Base-by-base conservation (phyloP, 2,113 vertebrate species). In the Platichthys stellatus region DNA sequence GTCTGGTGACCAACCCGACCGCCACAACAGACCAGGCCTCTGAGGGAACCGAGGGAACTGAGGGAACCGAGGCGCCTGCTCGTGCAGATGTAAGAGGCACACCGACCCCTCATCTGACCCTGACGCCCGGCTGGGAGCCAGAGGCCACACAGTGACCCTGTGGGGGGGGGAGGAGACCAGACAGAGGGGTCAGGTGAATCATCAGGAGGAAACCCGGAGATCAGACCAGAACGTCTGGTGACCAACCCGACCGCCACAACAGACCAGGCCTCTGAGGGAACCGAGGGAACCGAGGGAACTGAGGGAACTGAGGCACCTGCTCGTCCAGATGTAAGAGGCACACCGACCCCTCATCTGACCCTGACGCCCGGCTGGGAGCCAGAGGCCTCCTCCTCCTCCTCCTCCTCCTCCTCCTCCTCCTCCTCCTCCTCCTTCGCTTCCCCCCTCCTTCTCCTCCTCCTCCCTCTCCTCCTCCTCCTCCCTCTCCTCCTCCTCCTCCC, bases 281-380 rank as follows among this genome's bases (percentile, higher is more conserved):
- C 5, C 40, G 38, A 38, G 14, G 51, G 15, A n/a, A n/a, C n/a
- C n/a, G n/a, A n/a, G n/a, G n/a, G n/a, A n/a, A n/a, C n/a, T n/a
- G n/a, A n/a, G n/a, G n/a, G n/a, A 24, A 24, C 24, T 24, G 24
- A 24, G 1, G 43, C 31, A 0, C 65, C 85, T 31, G 51, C 73
- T 14, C 21, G 47, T 1, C 63, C 76, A 8, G 60, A 74, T 18
- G 35, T 81, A 20, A 85, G 87, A 45, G 78, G 93, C 51, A 88
- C 88, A 0, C 70, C 91, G 63, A 81, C 93, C 31, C 90, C 90
- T 66, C 80, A 64, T 11, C 61, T 64, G 74, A 90, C 83, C 3
- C 38, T 81, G 43, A 87, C 82, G 15, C 68, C 80, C 0, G 57
- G 64, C 23, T 90, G 85, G 88, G 74, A 88, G 5, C 76, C 68